Conservation (phyloP, 2,113 vertebrate genomes). For the Nannobrachium achirus region DNA sequence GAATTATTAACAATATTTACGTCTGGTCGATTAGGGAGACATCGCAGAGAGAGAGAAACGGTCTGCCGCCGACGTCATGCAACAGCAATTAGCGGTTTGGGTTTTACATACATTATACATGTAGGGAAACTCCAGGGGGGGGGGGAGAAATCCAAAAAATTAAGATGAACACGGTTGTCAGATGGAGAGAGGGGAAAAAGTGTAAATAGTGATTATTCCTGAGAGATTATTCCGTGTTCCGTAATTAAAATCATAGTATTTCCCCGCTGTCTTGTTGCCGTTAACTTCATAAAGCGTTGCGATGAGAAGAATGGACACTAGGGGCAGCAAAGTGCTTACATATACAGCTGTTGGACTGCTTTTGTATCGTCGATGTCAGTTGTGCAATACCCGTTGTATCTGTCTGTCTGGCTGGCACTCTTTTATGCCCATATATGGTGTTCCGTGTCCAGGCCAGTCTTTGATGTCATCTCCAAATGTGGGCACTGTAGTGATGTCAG, state of each 20-base stretch:
- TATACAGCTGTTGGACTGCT: too few relatives aligned
- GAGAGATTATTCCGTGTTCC: background rate
- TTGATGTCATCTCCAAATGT: too few relatives aligned
- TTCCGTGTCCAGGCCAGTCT: too few relatives aligned
- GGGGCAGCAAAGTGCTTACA: too few relatives aligned
- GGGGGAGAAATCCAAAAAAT: background rate
- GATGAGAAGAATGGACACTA: too few relatives aligned
- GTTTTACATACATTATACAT: slow-evolving; percentile 19
- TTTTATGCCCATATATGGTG: too few relatives aligned
- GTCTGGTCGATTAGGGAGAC: slow-evolving; percentile 51
- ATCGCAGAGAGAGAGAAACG: slow-evolving; percentile 30
- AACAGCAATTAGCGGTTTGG: slow-evolving; percentile 42
- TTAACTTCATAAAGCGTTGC: too few relatives aligned
- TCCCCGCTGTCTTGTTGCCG: too few relatives aligned
- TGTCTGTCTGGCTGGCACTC: too few relatives aligned
- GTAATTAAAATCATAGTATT: background rate
- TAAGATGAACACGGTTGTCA: slow-evolving; percentile 10
- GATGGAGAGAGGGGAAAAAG: slow-evolving; percentile 5
- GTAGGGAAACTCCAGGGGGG: slow-evolving; percentile 1
- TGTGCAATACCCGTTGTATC: too few relatives aligned
- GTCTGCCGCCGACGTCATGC: slow-evolving; percentile 37
- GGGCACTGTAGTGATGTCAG: too few relatives aligned
- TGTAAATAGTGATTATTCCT: background rate
- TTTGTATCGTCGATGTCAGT: too few relatives aligned
- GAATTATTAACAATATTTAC: slow-evolving; percentile 72